Evolutionary conservation across 1,140 invertebrate species (phyloP).

Genomic region (Drosophila kepulauana): DNA sequence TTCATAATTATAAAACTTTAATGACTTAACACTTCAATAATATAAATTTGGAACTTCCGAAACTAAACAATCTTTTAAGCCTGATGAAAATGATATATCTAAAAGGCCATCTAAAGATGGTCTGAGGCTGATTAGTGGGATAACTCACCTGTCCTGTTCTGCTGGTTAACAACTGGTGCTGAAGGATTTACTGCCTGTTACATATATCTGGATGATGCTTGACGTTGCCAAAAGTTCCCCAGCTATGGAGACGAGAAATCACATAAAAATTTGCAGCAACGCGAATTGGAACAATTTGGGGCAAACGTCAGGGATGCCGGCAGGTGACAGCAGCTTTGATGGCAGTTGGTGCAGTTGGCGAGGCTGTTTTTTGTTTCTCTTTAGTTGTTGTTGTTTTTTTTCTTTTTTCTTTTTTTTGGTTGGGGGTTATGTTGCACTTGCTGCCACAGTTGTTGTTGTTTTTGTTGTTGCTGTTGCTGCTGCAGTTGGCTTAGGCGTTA

Average conservation of each 20-base stretch:
- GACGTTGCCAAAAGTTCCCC: conserved; percentile 53
- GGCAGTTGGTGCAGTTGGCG: conserved; percentile 34
- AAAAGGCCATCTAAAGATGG: too few species aligned
- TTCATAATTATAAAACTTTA: too few species aligned
- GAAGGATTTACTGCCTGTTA: conserved; percentile 34
- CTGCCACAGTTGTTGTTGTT: conserved; percentile 18
- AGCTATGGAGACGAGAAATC: conserved; percentile 70
- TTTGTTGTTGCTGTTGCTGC: conserved; percentile 27
- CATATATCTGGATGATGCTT: conserved; percentile 24
- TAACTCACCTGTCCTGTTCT: conserved; percentile 34
- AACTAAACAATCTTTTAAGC: too few species aligned
- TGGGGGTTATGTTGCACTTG: conserved; percentile 40
- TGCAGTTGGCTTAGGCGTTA: conserved; percentile 49
- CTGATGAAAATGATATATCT: too few species aligned
- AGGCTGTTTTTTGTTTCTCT: conserved; percentile 13
- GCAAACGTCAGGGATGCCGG: conserved; percentile 35
- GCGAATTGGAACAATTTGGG: conserved; percentile 5
- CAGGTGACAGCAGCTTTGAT: conserved; percentile 39
- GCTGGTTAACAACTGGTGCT: conserved; percentile 29
- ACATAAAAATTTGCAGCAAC: conserved; percentile 40
- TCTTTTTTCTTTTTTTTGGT: conserved; percentile 25
- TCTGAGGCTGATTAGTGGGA: too few species aligned
- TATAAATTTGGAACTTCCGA: too few species aligned
- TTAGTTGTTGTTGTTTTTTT: conserved; percentile 1
- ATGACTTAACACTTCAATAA: too few species aligned